These are phyloP conservation scores for Deroptyus accipitrinus DNA, from an alignment of 2,113 vertebrate species.

Conservation along the genomic window DNA sequence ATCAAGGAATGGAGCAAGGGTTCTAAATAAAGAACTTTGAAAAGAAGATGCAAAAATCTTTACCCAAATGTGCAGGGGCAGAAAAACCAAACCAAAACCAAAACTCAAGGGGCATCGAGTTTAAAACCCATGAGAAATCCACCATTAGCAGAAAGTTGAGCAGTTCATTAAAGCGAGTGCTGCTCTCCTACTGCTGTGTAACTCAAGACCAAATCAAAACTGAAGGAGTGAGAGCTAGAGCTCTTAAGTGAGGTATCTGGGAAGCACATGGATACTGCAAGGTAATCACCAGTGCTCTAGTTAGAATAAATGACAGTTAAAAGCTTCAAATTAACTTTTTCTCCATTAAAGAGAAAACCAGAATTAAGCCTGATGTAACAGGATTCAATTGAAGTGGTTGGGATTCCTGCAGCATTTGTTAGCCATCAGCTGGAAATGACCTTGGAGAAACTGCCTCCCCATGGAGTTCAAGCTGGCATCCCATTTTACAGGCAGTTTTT, in stretches of 20 bases:
- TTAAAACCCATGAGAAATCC: neutral
- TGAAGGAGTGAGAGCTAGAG: neutral
- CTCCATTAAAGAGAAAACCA: neutral
- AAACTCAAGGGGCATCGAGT: neutral
- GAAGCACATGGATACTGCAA: neutral
- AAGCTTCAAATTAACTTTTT: neutral
- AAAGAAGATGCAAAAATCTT: neutral
- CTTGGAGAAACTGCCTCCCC: neutral
- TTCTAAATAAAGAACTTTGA: neutral
- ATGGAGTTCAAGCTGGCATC: neutral
- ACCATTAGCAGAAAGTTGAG: neutral
- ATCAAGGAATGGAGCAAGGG: neutral
- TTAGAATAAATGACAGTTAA: neutral
- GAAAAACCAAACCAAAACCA: neutral
- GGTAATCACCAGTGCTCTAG: neutral
- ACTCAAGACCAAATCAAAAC: neutral
- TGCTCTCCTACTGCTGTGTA: neutral
- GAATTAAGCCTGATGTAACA: neutral
- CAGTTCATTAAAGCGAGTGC: neutral
- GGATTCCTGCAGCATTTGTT: neutral
- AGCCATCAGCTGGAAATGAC: neutral
- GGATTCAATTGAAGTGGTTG: neutral
- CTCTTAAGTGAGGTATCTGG: neutral
- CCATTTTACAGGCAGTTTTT: neutral
- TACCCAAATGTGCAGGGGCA: accelerated